phyloP scores from a whole-genome alignment of 2,888 invertebrate species.

The Cordilura impudica region DNA sequence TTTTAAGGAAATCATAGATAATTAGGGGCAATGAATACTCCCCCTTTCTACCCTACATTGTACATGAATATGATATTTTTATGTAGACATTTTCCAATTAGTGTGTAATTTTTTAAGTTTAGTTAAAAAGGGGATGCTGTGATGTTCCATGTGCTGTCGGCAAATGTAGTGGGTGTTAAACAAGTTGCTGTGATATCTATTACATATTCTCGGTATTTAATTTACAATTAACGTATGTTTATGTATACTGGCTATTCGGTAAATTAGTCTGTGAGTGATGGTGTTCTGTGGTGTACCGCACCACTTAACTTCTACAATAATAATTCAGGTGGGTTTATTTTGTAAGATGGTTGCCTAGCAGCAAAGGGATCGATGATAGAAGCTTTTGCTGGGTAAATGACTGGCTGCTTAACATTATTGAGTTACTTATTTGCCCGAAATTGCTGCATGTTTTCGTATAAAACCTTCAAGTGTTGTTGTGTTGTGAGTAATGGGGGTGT shows the following conservation, averaged over 20 bases:
- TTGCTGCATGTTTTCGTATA: slow-evolving; percentile 39
- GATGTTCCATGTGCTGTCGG: too few relatives aligned
- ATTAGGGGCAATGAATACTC: too few relatives aligned
- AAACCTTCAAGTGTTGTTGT: slow-evolving; percentile 15
- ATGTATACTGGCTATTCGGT: neutral
- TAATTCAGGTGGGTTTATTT: neutral
- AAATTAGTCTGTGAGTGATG: slow-evolving; percentile 1
- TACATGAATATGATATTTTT: slow-evolving; percentile 18
- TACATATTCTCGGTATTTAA: neutral
- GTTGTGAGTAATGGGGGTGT: neutral
- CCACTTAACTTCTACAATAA: neutral
- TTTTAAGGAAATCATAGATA: too few relatives aligned
- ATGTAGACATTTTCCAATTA: slow-evolving; percentile 33
- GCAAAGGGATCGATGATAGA: neutral
- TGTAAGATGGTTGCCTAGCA: slow-evolving; percentile 38
- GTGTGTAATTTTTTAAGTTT: slow-evolving; percentile 26
- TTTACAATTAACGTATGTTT: neutral
- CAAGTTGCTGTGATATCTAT: neutral
- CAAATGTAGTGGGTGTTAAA: neutral
- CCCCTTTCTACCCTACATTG: too few relatives aligned
- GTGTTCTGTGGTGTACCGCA: neutral
- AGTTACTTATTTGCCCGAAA: slow-evolving; percentile 38
- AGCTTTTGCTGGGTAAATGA: slow-evolving; percentile 19
- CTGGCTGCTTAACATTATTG: neutral
- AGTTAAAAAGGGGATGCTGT: neutral